Evolutionary conservation across 2,888 invertebrate genomes (phyloP), one percentile per base, ranked within the genome.

Genomic region (Ormyrus pomaceus): DNA sequence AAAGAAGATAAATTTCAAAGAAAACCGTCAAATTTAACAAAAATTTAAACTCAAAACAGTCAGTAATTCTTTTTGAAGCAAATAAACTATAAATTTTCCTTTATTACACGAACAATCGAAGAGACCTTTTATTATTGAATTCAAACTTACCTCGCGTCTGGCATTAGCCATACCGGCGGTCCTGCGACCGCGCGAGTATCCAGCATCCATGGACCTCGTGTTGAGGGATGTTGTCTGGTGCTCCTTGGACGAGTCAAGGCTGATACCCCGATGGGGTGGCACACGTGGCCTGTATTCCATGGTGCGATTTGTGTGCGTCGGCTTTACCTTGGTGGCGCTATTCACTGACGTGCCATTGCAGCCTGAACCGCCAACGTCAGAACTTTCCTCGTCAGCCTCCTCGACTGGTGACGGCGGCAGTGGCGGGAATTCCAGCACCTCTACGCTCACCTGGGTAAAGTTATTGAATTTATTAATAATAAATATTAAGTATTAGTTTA

Each of bases 201-300:
- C 95, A 4, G 95, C 95, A 88, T 96, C 96, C 95, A 96, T 96
- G 7, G 96, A 96, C 86, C 96, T 93, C 83, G 96, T 96, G 90
- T 96, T 96, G 82, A 96, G 92, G 83, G 96, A 95, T 62, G 93
- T 87, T 55, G 93, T 87, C 77, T 89, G 89, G 82, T 91, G 89
- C 83, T 91, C 89, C 58, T 72, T 75, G 77, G 89, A 90, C 46
- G 88, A 86, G 69, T 90, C 90, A 81, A 88, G 85, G 72, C 87
- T 84, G 70, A 86, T 87, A 13, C 94, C 93, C 88, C 95, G 95
- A 80, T 95, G 95, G 59, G 95, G 96, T 84, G 95, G 95, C 79
- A 93, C 94, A 45, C 95, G 95, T 70, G 95, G 94, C 89, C 91
- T 88, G 84, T 91, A 91, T 56, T 91, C 90, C 83, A 89, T 87